Conservation (phyloP, 2,113 vertebrate genomes). For the Hypanus sabinus region DNA sequence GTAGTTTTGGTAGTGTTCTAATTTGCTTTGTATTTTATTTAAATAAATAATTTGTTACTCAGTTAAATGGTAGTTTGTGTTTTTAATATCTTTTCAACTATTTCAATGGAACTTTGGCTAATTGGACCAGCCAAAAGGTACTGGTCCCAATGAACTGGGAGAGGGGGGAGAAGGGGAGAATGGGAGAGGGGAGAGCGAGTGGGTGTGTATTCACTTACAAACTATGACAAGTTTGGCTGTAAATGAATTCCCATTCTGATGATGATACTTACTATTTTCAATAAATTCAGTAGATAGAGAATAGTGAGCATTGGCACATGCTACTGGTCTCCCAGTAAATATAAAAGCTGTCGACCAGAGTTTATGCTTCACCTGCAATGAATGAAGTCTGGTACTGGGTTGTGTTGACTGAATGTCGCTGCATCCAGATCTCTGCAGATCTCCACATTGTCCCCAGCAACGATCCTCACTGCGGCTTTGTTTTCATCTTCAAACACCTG, state of each 20-base stretch:
- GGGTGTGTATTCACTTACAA: neutral
- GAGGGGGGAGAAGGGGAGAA: too few species aligned
- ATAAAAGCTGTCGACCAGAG: neutral
- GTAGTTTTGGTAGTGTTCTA: too few species aligned
- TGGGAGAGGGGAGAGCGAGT: too few species aligned
- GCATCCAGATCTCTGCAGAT: slow-evolving; percentile 94
- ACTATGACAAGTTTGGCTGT: neutral
- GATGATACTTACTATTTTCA: neutral
- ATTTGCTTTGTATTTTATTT: too few species aligned
- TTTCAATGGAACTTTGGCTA: too few species aligned
- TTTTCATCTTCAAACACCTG: slow-evolving; percentile 94
- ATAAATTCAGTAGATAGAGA: neutral
- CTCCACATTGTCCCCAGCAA: slow-evolving; percentile 95
- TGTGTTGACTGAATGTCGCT: slow-evolving; percentile 88
- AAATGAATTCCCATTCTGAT: neutral
- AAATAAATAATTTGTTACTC: too few species aligned
- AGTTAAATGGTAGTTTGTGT: too few species aligned
- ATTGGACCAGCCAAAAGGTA: too few species aligned
- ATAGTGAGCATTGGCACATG: neutral
- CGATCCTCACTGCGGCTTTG: slow-evolving; percentile 77
- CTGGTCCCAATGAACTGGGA: too few species aligned
- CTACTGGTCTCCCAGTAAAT: too few species aligned
- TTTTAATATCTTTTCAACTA: too few species aligned
- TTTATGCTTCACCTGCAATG: slow-evolving; percentile 75
- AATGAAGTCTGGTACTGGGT: slow-evolving; percentile 94